These are phyloP conservation scores for Lymantria dispar DNA, from an alignment of 2,888 invertebrate genomes.

Conservation along the genomic window DNA sequence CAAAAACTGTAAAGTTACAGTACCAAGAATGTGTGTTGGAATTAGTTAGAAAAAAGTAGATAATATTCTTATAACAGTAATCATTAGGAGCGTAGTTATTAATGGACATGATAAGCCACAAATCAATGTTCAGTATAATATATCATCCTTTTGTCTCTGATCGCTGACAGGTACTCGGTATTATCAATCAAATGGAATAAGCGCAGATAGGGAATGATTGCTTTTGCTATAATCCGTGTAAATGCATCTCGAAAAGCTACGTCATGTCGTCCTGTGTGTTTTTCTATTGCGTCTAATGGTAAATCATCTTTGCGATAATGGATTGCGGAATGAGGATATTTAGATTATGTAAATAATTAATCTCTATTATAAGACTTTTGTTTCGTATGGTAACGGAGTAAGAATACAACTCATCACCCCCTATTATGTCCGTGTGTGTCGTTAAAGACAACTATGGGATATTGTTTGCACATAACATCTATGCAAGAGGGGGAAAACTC, in stretches of 20 bases:
- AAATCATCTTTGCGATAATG: not conserved
- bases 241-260: slow-evolving; percentile 2
- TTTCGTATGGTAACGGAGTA: no score
- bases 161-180: slow-evolving; percentile 22
- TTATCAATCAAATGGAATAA: slow-evolving; percentile 27
- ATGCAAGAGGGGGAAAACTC: no score
- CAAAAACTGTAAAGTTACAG: slow-evolving; percentile 28
- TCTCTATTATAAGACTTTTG: no score
- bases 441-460: no score
- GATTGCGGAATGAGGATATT: no score
- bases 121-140: slow-evolving; percentile 29
- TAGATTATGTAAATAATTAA: no score
- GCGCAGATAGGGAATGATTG: slow-evolving; percentile 12
- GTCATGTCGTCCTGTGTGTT: not conserved
- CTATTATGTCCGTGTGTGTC: no score
- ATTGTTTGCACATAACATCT: no score
- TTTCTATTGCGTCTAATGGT: not conserved
- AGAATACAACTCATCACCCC: no score
- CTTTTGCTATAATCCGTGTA: slow-evolving; percentile 3
- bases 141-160: slow-evolving; percentile 38
- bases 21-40: no score
- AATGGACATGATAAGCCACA: slow-evolving; percentile 11
- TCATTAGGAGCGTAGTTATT: slow-evolving; percentile 18
- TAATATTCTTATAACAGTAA: slow-evolving; percentile 7
- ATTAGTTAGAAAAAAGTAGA: slow-evolving; percentile 20